Base-by-base conservation (phyloP, 2,113 vertebrate genomes). In the Hyperopisus bebe region DNA sequence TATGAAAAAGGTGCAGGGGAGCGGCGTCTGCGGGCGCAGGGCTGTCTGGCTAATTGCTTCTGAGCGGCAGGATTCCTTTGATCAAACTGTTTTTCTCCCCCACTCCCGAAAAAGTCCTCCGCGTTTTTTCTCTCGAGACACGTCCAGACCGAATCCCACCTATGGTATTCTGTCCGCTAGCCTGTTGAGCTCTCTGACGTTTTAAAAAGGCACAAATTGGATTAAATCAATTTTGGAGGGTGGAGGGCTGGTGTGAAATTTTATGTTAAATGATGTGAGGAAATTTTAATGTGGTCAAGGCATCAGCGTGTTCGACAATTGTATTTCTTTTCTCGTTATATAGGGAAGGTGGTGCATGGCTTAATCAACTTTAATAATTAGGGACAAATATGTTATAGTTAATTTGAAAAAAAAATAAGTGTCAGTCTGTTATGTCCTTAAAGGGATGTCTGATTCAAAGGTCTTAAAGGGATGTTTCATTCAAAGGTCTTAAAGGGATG, bases 221-320 rank as follows among this genome's bases (percentile, higher is more conserved):
- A 82, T 89, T 89, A 83, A 39, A 15, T 82, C 44, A n/a, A 50
- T 88, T 58, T 80, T 35, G 48, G 9, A 47, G 85, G 9, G 48
- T n/a, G 24, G 31, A 27, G 35, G 53, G 48, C 10, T 19, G 27
- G n/a, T 50, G 47, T 53, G 27, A 87, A 89, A 89, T 62, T 89
- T 51, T 15, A 24, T 21, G 21, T 48, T 35, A 89, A 66, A 50
- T 74, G 91, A 94, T 91, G 86, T 90, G 91, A 92, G 91, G 93
- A 92, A 92, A 94, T 94, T 93, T 92, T 93, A 94, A 95, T 94
- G 93, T 93, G 88, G 92, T 89, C 91, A 91, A 92, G 95, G 82
- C 96, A 95, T 96, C 94, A 95, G 93, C 91, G 90, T 91, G 91
- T 94, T 94, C 93, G 91, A 93, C 92, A 95, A 96, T 95, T 94